Evolutionary conservation across 2,113 vertebrate genomes (phyloP).

Genomic region (Willisornis vidua): DNA sequence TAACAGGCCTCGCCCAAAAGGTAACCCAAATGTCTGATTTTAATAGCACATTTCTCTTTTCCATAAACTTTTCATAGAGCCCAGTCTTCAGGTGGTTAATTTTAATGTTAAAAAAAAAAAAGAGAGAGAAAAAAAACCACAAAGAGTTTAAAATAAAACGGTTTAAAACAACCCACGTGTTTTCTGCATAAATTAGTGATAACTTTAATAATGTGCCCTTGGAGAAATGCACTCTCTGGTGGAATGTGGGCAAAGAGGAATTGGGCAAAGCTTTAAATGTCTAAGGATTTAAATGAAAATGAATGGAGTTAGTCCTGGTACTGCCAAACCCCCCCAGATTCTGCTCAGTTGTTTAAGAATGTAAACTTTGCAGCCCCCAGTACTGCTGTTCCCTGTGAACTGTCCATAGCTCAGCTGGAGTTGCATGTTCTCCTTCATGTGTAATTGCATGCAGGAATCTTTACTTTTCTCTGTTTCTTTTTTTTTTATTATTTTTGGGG

Average conservation of each 20-base stretch:
- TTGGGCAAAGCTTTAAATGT: constrained; percentile 72
- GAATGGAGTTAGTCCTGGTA: constrained; percentile 67
- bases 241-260: constrained; percentile 72
- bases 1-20: constrained; percentile 93
- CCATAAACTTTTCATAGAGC: constrained; percentile 80
- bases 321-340: constrained; percentile 59
- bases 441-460: constrained; percentile 78
- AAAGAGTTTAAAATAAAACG: constrained; percentile 74
- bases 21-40: constrained; percentile 98
- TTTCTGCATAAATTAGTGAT: constrained; percentile 78
- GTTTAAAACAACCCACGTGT: constrained; percentile 69
- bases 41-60: constrained; percentile 90
- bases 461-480: background rate
- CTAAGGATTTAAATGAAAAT: constrained; percentile 62
- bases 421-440: constrained; percentile 80
- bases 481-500: background rate
- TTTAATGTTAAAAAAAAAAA: constrained; percentile 64
- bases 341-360: constrained; percentile 71
- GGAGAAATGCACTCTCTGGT: constrained; percentile 56
- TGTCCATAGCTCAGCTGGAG: constrained; percentile 64
- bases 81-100: constrained; percentile 75
- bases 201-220: constrained; percentile 78
- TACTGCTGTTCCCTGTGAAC: constrained; percentile 65
- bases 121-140: background rate
- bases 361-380: constrained; percentile 52